phyloP scores from a whole-genome alignment of 2,113 vertebrate genomes.

The Stictonetta naevosa region DNA sequence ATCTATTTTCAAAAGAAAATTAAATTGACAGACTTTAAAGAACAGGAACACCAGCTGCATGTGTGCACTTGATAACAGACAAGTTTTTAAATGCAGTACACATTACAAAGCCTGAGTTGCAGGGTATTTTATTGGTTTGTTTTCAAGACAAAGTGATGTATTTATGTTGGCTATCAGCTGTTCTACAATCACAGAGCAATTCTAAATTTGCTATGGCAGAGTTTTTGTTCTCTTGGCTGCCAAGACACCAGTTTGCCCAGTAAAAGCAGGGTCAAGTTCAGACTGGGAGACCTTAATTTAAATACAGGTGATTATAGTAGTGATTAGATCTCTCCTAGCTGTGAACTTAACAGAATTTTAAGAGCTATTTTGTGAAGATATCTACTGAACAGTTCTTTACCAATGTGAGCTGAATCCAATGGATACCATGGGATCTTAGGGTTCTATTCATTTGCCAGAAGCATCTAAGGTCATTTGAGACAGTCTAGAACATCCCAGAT shows the following conservation, averaged over 20 bases:
- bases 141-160: neutral
- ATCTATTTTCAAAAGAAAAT: neutral
- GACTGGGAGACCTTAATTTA: neutral
- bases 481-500: neutral
- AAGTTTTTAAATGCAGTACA: neutral
- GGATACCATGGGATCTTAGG: fast-evolving
- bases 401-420: neutral
- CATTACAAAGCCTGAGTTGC: neutral
- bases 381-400: neutral
- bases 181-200: neutral
- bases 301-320: neutral
- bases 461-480: neutral
- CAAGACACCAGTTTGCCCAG: neutral
- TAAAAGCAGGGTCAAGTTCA: neutral
- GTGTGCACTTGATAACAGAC: neutral
- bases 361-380: neutral
- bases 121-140: neutral
- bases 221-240: neutral
- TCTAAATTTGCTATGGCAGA: neutral
- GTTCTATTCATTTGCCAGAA: neutral
- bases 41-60: neutral
- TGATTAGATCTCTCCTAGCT: neutral
- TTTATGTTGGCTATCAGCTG: neutral
- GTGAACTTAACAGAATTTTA: neutral
- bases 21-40: neutral